Percentiles rank a stretch among this genome's conserved stretches.
phyloP scores from a whole-genome alignment of 2,113 vertebrate species.

The Brienomyrus brachyistius region DNA sequence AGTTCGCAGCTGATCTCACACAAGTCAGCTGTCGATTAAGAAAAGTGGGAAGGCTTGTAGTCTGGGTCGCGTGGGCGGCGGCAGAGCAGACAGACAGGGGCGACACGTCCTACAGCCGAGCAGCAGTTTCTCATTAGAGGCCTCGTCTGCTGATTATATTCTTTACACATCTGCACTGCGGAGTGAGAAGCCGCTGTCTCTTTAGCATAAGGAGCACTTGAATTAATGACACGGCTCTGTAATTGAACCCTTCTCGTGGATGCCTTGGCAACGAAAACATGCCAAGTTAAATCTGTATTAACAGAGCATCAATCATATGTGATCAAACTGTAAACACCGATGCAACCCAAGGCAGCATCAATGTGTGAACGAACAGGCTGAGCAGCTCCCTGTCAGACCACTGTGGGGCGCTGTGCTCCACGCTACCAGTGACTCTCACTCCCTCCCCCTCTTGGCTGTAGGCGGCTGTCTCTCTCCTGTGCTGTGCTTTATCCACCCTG shows the following conservation, averaged over 20 bases:
- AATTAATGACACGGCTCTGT: slow-evolving; percentile 94
- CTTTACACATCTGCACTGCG: slow-evolving; percentile 78
- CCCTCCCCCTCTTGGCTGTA: background rate
- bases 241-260: slow-evolving; percentile 89
- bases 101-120: slow-evolving; percentile 40
- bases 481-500: background rate
- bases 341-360: slow-evolving; percentile 48
- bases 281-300: slow-evolving; percentile 84
- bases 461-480: background rate
- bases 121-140: slow-evolving; percentile 65
- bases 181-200: slow-evolving; percentile 67
- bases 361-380: slow-evolving; percentile 46
- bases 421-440: slow-evolving; percentile 44
- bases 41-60: background rate
- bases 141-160: slow-evolving; percentile 76
- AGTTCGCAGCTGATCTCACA: background rate
- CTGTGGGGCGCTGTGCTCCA: slow-evolving; percentile 82
- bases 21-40: background rate
- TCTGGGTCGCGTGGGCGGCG: background rate
- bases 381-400: slow-evolving; percentile 46
- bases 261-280: slow-evolving; percentile 89
- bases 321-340: slow-evolving; percentile 82
- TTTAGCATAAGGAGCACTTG: slow-evolving; percentile 82
- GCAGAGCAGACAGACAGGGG: background rate
- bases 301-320: slow-evolving; percentile 89